Evolutionary conservation across 2,888 invertebrate genomes (phyloP).

Genomic region (Microchrysa polita): DNA sequence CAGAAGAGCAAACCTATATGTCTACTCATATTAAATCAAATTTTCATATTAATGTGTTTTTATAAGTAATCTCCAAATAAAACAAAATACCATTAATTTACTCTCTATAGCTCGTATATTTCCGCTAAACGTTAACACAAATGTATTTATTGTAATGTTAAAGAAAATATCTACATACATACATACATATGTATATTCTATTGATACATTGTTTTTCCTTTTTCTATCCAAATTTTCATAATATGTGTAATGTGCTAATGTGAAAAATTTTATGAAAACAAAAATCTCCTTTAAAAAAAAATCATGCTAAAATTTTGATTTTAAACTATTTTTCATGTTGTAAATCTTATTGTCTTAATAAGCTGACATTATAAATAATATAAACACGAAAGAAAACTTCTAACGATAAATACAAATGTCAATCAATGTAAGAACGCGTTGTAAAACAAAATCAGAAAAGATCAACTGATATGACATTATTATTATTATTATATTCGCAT

Average conservation of each 20-base stretch:
- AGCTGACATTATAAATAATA: no score
- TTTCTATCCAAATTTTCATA: conserved; percentile 1
- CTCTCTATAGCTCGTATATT: neutral
- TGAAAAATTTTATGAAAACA: neutral
- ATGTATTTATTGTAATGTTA: neutral
- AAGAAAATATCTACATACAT: neutral
- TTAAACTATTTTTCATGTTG: conserved; percentile 10
- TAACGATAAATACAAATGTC: neutral
- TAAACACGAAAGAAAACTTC: neutral
- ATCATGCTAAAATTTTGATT: neutral
- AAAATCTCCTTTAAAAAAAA: neutral
- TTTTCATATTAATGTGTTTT: neutral
- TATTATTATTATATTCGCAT: neutral
- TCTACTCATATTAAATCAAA: neutral
- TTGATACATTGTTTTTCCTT: neutral
- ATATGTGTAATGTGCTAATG: neutral
- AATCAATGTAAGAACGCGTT: neutral
- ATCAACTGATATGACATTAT: neutral
- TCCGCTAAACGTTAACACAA: neutral
- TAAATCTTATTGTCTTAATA: neutral
- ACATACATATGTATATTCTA: neutral
- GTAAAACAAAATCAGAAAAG: conserved; percentile 4
- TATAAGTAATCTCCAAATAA: neutral
- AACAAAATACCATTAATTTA: conserved; percentile 4
- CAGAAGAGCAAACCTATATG: neutral